A percentile compares a stretch with the other conserved stretches of the same genome.
These are phyloP conservation scores for Zoroaster sp. DNA, from an alignment of 53 echinoderm and acorn worm species.

Conservation along the genomic window DNA sequence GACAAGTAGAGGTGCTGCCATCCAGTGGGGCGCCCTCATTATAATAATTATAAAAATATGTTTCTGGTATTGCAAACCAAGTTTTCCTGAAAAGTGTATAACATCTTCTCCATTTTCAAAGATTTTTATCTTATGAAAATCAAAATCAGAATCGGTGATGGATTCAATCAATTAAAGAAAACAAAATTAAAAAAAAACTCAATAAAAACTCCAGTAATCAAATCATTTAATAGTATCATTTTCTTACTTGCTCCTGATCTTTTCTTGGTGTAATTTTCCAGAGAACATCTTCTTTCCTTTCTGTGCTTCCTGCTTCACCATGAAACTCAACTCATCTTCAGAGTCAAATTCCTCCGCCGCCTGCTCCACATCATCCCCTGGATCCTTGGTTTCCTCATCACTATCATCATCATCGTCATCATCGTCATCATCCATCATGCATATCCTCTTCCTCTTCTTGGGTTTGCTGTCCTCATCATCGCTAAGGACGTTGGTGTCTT, in stretches of 20 bases:
- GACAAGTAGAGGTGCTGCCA: too few relatives aligned
- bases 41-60: too few relatives aligned
- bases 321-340: slow-evolving; percentile 67
- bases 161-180: background rate
- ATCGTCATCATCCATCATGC: slow-evolving; percentile 52
- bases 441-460: slow-evolving; percentile 47
- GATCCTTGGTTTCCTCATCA: slow-evolving; percentile 31
- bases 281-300: background rate
- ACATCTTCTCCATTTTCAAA: too few relatives aligned
- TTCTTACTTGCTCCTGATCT: slow-evolving; percentile 10
- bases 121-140: too few relatives aligned
- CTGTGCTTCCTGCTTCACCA: slow-evolving; percentile 19
- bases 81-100: too few relatives aligned
- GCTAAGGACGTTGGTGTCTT: slow-evolving; percentile 29
- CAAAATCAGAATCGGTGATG: too few relatives aligned
- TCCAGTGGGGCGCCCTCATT: too few relatives aligned
- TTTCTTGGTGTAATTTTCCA: background rate
- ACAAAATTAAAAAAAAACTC: background rate
- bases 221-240: background rate
- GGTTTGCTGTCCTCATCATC: slow-evolving; percentile 47
- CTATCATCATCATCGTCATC: slow-evolving; percentile 53
- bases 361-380: slow-evolving; percentile 47
- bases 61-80: too few relatives aligned
- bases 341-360: slow-evolving; percentile 55
- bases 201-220: background rate